These are phyloP conservation scores for Arctocebus calabarensis DNA, from an alignment of 2,797 vertebrate species.

Conservation along the genomic window DNA sequence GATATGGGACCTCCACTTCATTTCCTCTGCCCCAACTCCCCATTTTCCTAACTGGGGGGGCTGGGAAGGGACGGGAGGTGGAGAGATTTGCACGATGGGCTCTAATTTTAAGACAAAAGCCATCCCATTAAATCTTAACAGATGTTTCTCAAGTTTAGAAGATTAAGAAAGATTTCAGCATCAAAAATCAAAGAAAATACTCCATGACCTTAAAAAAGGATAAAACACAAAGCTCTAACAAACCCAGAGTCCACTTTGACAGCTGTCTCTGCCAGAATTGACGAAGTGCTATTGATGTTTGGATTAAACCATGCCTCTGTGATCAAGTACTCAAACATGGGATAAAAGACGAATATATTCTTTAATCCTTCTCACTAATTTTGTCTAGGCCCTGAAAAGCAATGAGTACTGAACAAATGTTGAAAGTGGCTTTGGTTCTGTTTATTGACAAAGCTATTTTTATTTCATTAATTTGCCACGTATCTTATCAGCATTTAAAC, in stretches of 20 bases:
- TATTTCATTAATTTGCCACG: slow-evolving; percentile 90
- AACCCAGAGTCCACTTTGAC: slow-evolving; percentile 91
- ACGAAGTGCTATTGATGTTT: slow-evolving; percentile 96
- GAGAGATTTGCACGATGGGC: slow-evolving; percentile 86
- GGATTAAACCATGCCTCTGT: slow-evolving; percentile 96
- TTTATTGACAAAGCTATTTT: slow-evolving; percentile 90
- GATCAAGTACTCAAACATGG: slow-evolving; percentile 98
- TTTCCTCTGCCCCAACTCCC: neutral
- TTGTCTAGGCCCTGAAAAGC: slow-evolving; percentile 89
- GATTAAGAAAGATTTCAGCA: slow-evolving; percentile 96
- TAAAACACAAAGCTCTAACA: slow-evolving; percentile 91
- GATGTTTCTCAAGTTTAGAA: slow-evolving; percentile 92
- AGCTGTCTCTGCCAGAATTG: slow-evolving; percentile 93
- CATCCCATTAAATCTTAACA: slow-evolving; percentile 90
- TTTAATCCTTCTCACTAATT: slow-evolving; percentile 96
- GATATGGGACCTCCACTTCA: slow-evolving; percentile 58
- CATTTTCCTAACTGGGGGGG: slow-evolving; percentile 76
- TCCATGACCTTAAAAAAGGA: slow-evolving; percentile 91
- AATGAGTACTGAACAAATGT: slow-evolving; percentile 85
- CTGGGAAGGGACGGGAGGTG: slow-evolving; percentile 26
- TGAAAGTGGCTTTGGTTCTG: slow-evolving; percentile 88
- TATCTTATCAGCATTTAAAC: slow-evolving; percentile 87
- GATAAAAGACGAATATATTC: slow-evolving; percentile 96
- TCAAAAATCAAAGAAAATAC: slow-evolving; percentile 96
- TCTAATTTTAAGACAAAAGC: slow-evolving; percentile 88